Evolutionary conservation across 1,140 invertebrate genomes (phyloP).

Genomic region (Potamilus streckersoni): DNA sequence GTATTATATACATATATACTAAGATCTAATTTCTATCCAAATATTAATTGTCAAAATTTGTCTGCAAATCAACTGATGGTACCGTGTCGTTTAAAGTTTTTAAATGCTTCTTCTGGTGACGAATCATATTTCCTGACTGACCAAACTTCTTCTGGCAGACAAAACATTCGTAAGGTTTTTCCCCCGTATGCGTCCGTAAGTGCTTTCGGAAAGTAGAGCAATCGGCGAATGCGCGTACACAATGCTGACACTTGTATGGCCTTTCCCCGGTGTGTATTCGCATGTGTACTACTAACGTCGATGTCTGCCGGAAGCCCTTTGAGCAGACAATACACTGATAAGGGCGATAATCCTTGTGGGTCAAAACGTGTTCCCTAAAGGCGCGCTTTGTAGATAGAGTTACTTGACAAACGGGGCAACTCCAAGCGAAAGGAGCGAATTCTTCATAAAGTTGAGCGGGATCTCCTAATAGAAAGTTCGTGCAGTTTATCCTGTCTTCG

Average conservation of each 20-base stretch:
- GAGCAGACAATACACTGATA: constrained; percentile 63
- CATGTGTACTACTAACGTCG: constrained; percentile 45
- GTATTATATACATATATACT: no score
- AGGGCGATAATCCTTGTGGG: constrained; percentile 8
- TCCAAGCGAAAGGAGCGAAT: no score
- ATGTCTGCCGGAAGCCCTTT: constrained; percentile 76
- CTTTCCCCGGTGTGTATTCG: constrained; percentile 54
- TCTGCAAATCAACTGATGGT: no score
- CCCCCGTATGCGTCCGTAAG: constrained; percentile 78
- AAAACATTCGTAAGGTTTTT: constrained; percentile 90
- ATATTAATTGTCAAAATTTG: no score
- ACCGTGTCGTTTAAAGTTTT: constrained; percentile 6
- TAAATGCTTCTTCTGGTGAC: constrained; percentile 29
- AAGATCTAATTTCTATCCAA: no score
- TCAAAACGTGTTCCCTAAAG: constrained; percentile 11
- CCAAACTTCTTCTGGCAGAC: constrained; percentile 92
- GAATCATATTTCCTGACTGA: constrained; percentile 83
- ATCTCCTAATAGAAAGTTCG: no score
- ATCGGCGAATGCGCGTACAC: constrained; percentile 75
- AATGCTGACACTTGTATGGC: constrained; percentile 74
- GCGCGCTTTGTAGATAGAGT: no score
- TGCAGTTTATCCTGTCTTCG: no score
- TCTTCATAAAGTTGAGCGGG: no score
- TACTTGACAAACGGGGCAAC: no score
- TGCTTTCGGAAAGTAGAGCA: constrained; percentile 46